A percentile compares a stretch with the other conserved stretches of the same genome.
phyloP scores from a whole-genome alignment of 2,797 vertebrate genomes.

The Pseudochirops corinnae region DNA sequence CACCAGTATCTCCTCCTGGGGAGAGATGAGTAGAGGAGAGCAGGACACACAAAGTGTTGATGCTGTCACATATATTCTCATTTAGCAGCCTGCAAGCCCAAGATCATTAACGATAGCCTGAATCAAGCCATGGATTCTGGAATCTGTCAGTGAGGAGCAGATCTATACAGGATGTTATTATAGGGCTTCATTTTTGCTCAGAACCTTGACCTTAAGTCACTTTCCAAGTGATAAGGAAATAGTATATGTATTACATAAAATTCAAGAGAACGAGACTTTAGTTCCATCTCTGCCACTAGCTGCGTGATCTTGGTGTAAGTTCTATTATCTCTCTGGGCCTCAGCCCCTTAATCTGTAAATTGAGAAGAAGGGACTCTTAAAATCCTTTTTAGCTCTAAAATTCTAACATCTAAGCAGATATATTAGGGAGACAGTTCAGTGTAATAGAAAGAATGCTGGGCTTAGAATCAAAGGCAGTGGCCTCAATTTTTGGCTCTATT shows the following conservation, averaged over 20 bases:
- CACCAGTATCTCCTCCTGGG: slow-evolving; percentile 25
- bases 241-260: not conserved
- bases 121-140: slow-evolving; percentile 26
- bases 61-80: not conserved
- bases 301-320: slow-evolving; percentile 4
- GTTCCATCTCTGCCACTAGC: slow-evolving; percentile 6
- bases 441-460: not conserved
- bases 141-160: slow-evolving; percentile 8
- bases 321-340: not conserved
- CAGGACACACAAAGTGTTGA: not conserved
- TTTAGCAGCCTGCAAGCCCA: not conserved
- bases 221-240: slow-evolving; percentile 34
- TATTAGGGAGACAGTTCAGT: not conserved
- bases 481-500: not conserved
- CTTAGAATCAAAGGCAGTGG: not conserved
- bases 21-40: not conserved
- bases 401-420: not conserved
- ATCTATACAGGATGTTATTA: not conserved
- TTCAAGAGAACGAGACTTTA: not conserved
- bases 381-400: slow-evolving; percentile 14
- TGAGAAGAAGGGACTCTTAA: not conserved
- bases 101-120: not conserved
- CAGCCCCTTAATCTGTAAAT: not conserved
- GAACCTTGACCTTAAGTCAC: slow-evolving; percentile 50
- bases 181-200: not conserved